A percentile compares a stretch with the other conserved stretches of the same genome.
phyloP scores from a whole-genome alignment of 2,113 vertebrate species.

The Petromus typicus region DNA sequence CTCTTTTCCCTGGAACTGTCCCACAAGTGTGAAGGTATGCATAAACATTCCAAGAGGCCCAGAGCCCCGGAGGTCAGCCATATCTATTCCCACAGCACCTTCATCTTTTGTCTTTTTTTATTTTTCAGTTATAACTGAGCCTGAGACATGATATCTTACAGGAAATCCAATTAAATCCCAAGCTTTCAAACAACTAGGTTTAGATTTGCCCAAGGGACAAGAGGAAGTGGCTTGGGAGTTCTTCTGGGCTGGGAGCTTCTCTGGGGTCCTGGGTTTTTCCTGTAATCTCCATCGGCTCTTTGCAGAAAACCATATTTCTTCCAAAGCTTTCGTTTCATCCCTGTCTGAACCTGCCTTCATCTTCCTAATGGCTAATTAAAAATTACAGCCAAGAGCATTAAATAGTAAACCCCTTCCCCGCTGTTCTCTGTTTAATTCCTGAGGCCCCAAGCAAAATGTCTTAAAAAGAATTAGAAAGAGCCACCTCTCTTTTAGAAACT shows the following conservation, averaged over 20 bases:
- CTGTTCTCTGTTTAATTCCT: constrained; percentile 74
- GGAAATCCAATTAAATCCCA: constrained; percentile 76
- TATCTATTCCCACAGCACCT: background rate
- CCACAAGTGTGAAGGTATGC: accelerated
- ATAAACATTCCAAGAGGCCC: background rate
- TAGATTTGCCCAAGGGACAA: constrained; percentile 66
- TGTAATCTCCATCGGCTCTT: constrained; percentile 56
- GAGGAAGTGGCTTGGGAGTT: constrained; percentile 45
- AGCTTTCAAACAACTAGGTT: constrained; percentile 67
- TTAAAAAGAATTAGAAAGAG: constrained; percentile 56
- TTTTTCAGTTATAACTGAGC: constrained; percentile 15
- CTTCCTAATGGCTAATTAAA: constrained; percentile 80
- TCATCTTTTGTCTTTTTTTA: constrained; percentile 17
- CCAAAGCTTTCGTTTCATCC: constrained; percentile 68
- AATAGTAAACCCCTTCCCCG: constrained; percentile 73
- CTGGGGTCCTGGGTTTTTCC: constrained; percentile 59
- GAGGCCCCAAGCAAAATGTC: constrained; percentile 65
- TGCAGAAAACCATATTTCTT: constrained; percentile 73
- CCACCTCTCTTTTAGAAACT: constrained; percentile 55
- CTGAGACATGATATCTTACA: constrained; percentile 68
- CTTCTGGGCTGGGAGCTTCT: constrained; percentile 21
- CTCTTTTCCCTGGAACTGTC: background rate
- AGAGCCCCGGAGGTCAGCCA: background rate
- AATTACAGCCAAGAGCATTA: constrained; percentile 79
- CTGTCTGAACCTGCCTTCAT: constrained; percentile 78